Conservation (phyloP, 2,888 invertebrate species). For the Saturnia japonica region DNA sequence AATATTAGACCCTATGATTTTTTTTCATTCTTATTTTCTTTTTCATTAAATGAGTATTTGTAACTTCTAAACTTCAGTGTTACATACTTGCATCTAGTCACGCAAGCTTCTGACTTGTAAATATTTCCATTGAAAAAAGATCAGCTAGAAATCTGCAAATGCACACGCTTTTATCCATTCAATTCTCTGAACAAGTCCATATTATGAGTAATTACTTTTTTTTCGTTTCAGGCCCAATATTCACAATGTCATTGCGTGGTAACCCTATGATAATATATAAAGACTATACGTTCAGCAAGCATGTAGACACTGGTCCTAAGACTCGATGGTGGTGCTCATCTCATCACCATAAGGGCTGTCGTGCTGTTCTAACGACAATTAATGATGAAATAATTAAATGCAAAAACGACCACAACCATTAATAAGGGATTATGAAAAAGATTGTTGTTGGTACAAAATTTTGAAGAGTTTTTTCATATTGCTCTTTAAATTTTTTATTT, state of each 20-base stretch:
- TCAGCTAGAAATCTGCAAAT: no score
- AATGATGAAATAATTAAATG: constrained; percentile 34
- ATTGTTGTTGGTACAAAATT: not conserved
- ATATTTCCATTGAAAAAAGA: no score
- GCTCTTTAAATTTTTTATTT: no score
- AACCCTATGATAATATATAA: constrained; percentile 27
- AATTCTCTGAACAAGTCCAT: no score
- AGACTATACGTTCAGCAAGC: constrained; percentile 35
- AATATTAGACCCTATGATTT: no score
- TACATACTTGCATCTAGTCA: no score
- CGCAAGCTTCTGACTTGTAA: no score
- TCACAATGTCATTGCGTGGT: constrained; percentile 24
- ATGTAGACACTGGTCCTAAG: constrained; percentile 15
- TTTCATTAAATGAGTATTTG: no score
- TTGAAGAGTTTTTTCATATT: not conserved
- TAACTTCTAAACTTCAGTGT: no score
- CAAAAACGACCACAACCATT: constrained; percentile 37
- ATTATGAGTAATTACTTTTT: not conserved
- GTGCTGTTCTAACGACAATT: constrained; percentile 37
- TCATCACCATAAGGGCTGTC: constrained; percentile 40
- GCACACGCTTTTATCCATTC: no score
- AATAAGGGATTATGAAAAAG: not conserved
- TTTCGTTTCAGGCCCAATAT: constrained; percentile 17
- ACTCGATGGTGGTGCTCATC: constrained; percentile 40
- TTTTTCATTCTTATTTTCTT: no score